Evolutionary conservation across 1,140 invertebrate genomes (phyloP).

Genomic region (Drosophila jambulina): DNA sequence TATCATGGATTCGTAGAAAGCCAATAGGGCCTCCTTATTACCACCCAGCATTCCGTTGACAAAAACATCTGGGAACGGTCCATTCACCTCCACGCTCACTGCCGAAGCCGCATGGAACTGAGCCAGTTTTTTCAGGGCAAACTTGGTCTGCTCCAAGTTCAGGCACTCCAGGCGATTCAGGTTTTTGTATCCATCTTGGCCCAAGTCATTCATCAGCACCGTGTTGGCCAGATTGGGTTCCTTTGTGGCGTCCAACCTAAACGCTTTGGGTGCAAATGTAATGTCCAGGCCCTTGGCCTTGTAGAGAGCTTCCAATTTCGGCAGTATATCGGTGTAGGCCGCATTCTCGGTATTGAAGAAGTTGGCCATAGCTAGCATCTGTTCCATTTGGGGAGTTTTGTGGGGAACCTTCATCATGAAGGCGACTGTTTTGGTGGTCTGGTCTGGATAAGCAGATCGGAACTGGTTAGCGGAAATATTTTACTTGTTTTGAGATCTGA

Average conservation of each 20-base stretch:
- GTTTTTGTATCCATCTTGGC: constrained; percentile 86
- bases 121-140: constrained; percentile 86
- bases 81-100: constrained; percentile 35
- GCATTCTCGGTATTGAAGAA: constrained; percentile 66
- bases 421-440: constrained; percentile 44
- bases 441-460: constrained; percentile 33
- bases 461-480: background rate
- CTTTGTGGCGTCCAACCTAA: constrained; percentile 35
- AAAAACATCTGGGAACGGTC: constrained; percentile 46
- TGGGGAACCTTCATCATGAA: constrained; percentile 77
- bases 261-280: constrained; percentile 56
- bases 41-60: constrained; percentile 45
- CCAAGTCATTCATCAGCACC: constrained; percentile 86
- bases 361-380: constrained; percentile 60
- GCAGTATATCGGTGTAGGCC: constrained; percentile 63
- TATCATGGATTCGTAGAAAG: constrained; percentile 50
- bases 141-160: constrained; percentile 85
- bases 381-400: constrained; percentile 55
- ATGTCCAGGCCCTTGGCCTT: constrained; percentile 61
- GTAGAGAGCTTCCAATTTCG: constrained; percentile 64
- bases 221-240: constrained; percentile 57
- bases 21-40: constrained; percentile 2
- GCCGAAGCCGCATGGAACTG: constrained; percentile 86
- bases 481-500: background rate
- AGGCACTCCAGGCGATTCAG: constrained; percentile 86